Base-by-base conservation (phyloP, 2,797 vertebrate species). In the Coilia nasus region DNA sequence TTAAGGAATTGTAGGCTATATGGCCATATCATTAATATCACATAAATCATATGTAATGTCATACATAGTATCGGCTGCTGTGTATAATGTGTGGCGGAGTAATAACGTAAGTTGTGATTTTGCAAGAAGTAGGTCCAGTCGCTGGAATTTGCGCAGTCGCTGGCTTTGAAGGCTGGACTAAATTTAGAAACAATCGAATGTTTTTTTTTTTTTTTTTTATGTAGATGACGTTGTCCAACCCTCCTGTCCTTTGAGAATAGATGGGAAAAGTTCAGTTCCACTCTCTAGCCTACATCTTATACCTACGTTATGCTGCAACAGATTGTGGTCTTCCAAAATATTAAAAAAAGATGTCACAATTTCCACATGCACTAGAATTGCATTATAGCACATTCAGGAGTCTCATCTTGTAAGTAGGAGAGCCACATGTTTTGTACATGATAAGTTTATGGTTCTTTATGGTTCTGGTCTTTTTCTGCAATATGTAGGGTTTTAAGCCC, bases 61-160 rank as follows among this genome's bases (percentile, higher is more conserved):
- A 75, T 12, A 10, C 35, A 25, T 81, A 41, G 19, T 78, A 23
- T 23, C 59, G n/a, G 78, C 54, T 83, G 9, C 50, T 54, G 50
- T 54, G 31, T 31, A 82, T 25, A 85, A 89, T 86, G 87, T 88
- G 88, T 84, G 87, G 91, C 89, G 91, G 87, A 91, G 35, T 23
- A 84, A 89, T 86, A 91, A 54, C 50, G 50, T 14, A 1, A 41
- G 71, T 44, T 78, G 71, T 78, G 71, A 2, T 41, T 83, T 71
- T 89, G 35, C 21, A 15, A 83, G 41, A 89, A 89, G 88, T 89
- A 89, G 88, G 84, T 81, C 90, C 87, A 83, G 82, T 71, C 57
- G 57, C 59, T 64, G 81, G 62, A 82, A 83, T 87, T 87, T 89
- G 86, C 86, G 90, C 88, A 89, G 87, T 86, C 83, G 78, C 54